Percentiles rank a stretch among this genome's conserved stretches.
These are phyloP conservation scores for Eudyptes chrysolophus DNA, from an alignment of 2,113 vertebrate genomes.

Conservation along the genomic window DNA sequence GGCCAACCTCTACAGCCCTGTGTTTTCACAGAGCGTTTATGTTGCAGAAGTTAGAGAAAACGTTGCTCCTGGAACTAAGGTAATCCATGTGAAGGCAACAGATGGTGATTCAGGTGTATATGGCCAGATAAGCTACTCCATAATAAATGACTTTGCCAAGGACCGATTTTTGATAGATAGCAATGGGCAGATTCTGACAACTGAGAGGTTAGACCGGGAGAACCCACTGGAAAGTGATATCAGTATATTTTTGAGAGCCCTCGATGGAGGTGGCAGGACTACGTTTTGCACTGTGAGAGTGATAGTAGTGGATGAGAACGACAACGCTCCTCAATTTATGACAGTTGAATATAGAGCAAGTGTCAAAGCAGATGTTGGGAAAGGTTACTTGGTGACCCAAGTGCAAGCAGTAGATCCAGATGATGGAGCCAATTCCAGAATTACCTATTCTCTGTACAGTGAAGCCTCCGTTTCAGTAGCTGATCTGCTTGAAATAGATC, in stretches of 20 bases:
- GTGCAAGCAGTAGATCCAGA: slow-evolving; percentile 92
- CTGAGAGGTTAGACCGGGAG: slow-evolving; percentile 91
- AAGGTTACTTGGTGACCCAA: slow-evolving; percentile 90
- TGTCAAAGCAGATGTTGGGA: slow-evolving; percentile 87
- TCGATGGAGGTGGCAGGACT: slow-evolving; percentile 87
- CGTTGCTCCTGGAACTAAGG: slow-evolving; percentile 83
- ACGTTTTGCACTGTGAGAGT: slow-evolving; percentile 89
- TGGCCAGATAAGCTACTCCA: slow-evolving; percentile 84
- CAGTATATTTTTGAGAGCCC: slow-evolving; percentile 83
- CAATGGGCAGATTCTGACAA: slow-evolving; percentile 87
- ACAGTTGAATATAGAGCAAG: slow-evolving; percentile 89
- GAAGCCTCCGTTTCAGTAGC: slow-evolving; percentile 88
- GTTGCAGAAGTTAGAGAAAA: slow-evolving; percentile 93
- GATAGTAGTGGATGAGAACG: slow-evolving; percentile 91
- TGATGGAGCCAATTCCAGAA: slow-evolving; percentile 87
- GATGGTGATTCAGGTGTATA: slow-evolving; percentile 89
- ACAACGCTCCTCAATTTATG: slow-evolving; percentile 88
- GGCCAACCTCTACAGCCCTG: slow-evolving; percentile 90
- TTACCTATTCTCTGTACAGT: slow-evolving; percentile 93
- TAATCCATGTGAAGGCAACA: slow-evolving; percentile 86
- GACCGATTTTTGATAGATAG: slow-evolving; percentile 88
- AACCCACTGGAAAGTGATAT: slow-evolving; percentile 83
- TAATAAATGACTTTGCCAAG: slow-evolving; percentile 90
- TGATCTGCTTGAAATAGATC: slow-evolving; percentile 93
- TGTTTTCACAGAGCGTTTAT: slow-evolving; percentile 86